phyloP scores from a whole-genome alignment of 2,113 vertebrate genomes.

The Perca flavescens region DNA sequence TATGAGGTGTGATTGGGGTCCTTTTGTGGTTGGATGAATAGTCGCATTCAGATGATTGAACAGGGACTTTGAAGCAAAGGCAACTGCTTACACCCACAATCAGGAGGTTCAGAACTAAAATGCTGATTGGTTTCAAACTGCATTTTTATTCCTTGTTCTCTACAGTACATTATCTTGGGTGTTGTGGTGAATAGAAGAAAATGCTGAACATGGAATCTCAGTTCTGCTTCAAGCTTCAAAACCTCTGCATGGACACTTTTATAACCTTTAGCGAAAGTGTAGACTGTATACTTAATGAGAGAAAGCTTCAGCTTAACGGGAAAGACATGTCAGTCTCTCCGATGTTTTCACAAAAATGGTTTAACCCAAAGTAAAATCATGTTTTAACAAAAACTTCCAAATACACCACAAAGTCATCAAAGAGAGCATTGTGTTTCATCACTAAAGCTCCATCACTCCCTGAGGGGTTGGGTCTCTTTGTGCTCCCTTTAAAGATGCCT shows the following conservation, averaged over 20 bases:
- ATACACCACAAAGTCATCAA: slow-evolving; percentile 10
- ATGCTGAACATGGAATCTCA: slow-evolving; percentile 70
- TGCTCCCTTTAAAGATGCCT: neutral
- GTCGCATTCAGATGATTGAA: slow-evolving; percentile 10
- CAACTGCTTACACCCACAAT: neutral
- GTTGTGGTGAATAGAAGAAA: slow-evolving; percentile 39
- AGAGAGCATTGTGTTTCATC: slow-evolving; percentile 31
- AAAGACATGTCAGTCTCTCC: neutral
- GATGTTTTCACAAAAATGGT: neutral
- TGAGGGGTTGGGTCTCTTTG: neutral
- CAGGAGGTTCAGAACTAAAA: slow-evolving; percentile 14
- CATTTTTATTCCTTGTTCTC: slow-evolving; percentile 4
- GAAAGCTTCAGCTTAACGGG: neutral
- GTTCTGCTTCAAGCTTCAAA: slow-evolving; percentile 66
- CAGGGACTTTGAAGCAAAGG: neutral
- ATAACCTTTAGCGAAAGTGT: slow-evolving; percentile 8
- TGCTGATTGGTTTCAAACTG: slow-evolving; percentile 22
- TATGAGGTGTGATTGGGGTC: slow-evolving; percentile 21
- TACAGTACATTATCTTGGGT: neutral
- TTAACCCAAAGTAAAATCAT: neutral
- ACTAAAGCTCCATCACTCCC: slow-evolving; percentile 10
- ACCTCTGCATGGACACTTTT: slow-evolving; percentile 14
- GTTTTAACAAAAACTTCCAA: neutral
- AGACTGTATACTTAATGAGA: neutral
- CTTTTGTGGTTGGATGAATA: slow-evolving; percentile 39